These are phyloP conservation scores for Clarias pachynema DNA, from an alignment of 2,797 vertebrate species.

Conservation along the genomic window DNA sequence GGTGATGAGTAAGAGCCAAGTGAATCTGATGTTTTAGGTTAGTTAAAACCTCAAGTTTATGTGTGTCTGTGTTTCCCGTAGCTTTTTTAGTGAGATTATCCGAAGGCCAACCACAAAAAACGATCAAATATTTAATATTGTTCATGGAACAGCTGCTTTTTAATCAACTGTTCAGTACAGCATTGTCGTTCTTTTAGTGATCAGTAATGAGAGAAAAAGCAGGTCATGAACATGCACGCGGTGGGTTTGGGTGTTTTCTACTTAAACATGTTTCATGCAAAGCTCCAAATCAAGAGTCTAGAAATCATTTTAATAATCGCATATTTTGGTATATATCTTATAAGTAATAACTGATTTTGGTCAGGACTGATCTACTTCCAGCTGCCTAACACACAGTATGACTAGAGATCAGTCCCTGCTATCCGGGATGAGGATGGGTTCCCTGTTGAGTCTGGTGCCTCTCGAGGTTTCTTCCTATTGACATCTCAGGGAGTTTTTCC, in stretches of 20 bases:
- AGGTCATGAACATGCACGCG: not conserved
- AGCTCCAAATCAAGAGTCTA: not conserved
- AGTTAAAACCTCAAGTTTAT: not conserved
- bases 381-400: no score
- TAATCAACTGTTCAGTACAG: not conserved
- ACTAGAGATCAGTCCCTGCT: no score
- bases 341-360: no score
- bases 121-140: not conserved
- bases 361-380: no score
- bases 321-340: not conserved
- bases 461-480: no score
- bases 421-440: no score
- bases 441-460: no score
- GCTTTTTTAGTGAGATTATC: not conserved
- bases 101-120: not conserved
- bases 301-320: not conserved
- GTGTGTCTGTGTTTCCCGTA: not conserved
- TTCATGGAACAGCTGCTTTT: not conserved
- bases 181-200: not conserved
- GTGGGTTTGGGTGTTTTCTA: not conserved
- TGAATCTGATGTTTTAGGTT: not conserved
- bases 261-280: not conserved
- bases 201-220: not conserved
- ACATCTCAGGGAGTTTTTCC: no score
- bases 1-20: constrained; percentile 22